A percentile compares a stretch with the other conserved stretches of the same genome.
Evolutionary conservation across 2,888 invertebrate species (phyloP).

Genomic region (Cinara cedri): DNA sequence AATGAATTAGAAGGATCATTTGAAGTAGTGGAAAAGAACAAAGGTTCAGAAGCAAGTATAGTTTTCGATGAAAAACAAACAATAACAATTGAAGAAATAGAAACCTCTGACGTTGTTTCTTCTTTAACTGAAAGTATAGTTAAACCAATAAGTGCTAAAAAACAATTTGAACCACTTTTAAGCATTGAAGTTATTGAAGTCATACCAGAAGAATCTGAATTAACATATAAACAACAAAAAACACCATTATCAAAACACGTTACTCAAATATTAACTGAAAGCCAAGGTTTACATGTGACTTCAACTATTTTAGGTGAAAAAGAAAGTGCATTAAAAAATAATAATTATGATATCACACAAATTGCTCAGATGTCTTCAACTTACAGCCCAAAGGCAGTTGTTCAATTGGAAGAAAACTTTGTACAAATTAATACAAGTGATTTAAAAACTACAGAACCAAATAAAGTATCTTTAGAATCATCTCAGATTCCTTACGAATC

Average conservation of each 20-base stretch:
- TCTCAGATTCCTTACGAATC: constrained; percentile 51
- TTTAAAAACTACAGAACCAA: constrained; percentile 29
- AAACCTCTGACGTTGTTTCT: constrained; percentile 64
- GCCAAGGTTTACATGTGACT: constrained; percentile 63
- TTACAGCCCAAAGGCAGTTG: constrained; percentile 34
- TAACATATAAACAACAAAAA: constrained; percentile 59
- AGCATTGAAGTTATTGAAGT: constrained; percentile 67
- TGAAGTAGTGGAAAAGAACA: constrained; percentile 61
- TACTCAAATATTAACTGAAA: constrained; percentile 60
- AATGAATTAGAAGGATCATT: constrained; percentile 48
- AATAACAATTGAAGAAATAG: constrained; percentile 66
- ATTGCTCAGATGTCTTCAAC: constrained; percentile 29
- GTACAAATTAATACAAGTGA: constrained; percentile 64
- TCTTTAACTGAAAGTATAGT: constrained; percentile 61
- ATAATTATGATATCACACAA: constrained; percentile 58
- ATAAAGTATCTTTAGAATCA: constrained; percentile 23
- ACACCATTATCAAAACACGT: constrained; percentile 60
- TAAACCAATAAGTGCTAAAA: constrained; percentile 64
- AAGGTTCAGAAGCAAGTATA: constrained; percentile 64
- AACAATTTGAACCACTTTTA: constrained; percentile 67
- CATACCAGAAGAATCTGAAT: constrained; percentile 69
- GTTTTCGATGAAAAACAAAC: constrained; percentile 66
- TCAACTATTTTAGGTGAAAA: constrained; percentile 65
- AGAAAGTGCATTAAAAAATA: constrained; percentile 63
- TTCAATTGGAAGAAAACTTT: constrained; percentile 63